These are phyloP conservation scores for Rhimphoctona megacephalus DNA, from an alignment of 2,888 invertebrate genomes.

Conservation along the genomic window DNA sequence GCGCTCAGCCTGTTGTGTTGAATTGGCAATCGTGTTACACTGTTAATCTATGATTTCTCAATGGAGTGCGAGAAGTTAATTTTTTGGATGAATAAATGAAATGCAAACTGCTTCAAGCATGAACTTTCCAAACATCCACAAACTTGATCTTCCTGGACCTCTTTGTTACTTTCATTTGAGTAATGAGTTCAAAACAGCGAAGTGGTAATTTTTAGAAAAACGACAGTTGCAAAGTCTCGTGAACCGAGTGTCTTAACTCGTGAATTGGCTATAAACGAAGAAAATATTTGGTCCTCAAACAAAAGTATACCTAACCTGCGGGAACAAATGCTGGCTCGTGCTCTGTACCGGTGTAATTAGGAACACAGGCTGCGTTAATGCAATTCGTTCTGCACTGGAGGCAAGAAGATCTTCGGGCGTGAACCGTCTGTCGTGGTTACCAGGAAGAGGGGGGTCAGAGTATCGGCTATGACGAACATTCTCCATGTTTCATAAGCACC, in stretches of 20 bases:
- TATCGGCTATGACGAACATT: conserved; percentile 42
- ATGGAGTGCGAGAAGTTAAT: too few species aligned
- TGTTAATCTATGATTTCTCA: too few species aligned
- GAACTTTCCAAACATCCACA: too few species aligned
- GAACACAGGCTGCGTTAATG: conserved; percentile 76
- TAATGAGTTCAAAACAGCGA: not conserved
- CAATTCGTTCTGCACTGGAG: conserved; percentile 77
- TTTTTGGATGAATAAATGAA: too few species aligned
- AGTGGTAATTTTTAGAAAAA: not conserved
- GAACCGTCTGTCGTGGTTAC: conserved; percentile 79
- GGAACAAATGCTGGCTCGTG: not conserved
- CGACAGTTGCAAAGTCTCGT: not conserved
- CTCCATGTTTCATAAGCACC: conserved; percentile 23
- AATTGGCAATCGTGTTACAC: too few species aligned
- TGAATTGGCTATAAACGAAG: not conserved
- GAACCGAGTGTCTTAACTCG: not conserved
- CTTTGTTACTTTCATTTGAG: too few species aligned
- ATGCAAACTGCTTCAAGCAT: too few species aligned
- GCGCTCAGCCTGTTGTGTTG: too few species aligned
- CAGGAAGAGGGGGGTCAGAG: conserved; percentile 65
- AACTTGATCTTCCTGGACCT: too few species aligned
- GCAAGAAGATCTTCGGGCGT: conserved; percentile 67
- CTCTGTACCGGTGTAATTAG: conserved; percentile 65
- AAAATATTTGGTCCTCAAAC: not conserved
- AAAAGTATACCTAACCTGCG: not conserved